Base-by-base conservation (phyloP, 2,888 invertebrate genomes). In the Drosophila conformis region DNA sequence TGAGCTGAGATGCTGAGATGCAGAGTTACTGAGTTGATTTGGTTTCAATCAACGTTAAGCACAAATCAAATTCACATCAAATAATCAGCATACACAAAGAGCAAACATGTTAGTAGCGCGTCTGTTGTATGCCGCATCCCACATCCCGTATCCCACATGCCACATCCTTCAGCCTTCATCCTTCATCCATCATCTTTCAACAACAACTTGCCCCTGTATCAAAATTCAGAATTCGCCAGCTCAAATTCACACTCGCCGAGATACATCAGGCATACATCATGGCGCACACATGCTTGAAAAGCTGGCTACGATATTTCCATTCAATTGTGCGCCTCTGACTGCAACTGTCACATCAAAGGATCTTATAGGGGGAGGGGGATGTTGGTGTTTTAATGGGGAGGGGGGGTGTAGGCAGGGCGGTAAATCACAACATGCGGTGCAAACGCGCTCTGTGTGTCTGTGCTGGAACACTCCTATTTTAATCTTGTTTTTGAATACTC, bases 401-500 rank as follows among this genome's bases (percentile, higher is more conserved):
- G 6, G 27, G 25, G 2, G 33, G 27, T 13, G 61, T 54, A 68
- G 63, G 76, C 74, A 86, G 29, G 62, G 58, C 71, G 66, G 79
- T 76, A 83, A 89, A 82, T 84, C 90, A 87, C 84, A 87, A 84
- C 90, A 86, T 76, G 90, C 83, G 78, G 74, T 69, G 84, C 46
- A 48, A 48, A 53, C 31, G 65, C 35, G 5, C n/a, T 42, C 31
- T 21, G 21, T 42, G 15, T 58, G 42, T 42, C 52, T 57, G 58
- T 65, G 68, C 54, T 67, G 67, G 72, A 73, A 76, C 78, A 89
- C 87, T 90, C 80, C 90, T 90, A 90, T 90, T 87, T 87, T 87
- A 87, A 87, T 87, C 87, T 87, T 78, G 89, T 90, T 87, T 87
- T 90, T 87, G 90, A 87, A 90, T 87, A 87, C 90, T 87, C 90